Base-by-base conservation (phyloP, 2,113 vertebrate genomes). In the Anarhynchus alexandrinus region DNA sequence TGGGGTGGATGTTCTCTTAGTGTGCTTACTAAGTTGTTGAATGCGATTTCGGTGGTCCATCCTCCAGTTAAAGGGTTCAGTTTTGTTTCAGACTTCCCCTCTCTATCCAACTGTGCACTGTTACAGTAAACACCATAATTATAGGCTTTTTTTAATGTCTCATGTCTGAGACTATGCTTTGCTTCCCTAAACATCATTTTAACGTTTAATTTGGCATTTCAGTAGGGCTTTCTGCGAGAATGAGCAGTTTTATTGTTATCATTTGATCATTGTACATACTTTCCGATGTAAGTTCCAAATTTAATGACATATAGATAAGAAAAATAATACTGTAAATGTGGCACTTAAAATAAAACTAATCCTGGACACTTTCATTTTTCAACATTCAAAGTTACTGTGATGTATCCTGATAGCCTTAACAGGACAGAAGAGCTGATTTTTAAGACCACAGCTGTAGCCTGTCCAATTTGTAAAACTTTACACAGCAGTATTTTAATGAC, bases 281-380 rank as follows among this genome's bases (percentile, higher is more conserved):
- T 93, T 52, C 11, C 0, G 0, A 32, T 67, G 6, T 29, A 58
- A 84, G 69, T 81, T 84, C 78, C 61, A 79, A n/a, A 87, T 76
- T 45, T 72, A 64, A 76, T 79, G 20, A 43, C 30, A 11, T 47
- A 19, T 47, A 71, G 61, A 40, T 87, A 82, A 66, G 49, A 52
- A 77, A 49, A 47, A 47, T 65, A 36, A n/a, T 59, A 15, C 38
- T n/a, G 2, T 90, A 54, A 86, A 49, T 32, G 11, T 43, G 36
- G 61, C 82, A 30, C 45, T 90, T 95, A 82, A 94, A 86, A 86
- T 65, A 77, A 80, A 89, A 40, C 11, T 36, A 25, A 36, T 78
- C n/a, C 25, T 57, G 23, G 54, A 34, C 51, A 16, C 64, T 89
- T 86, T 1, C 0, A 23, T 62, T 91, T 94, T 83, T 66, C 65